phyloP scores from a whole-genome alignment of 2,888 invertebrate genomes.

The Limnephilus auricula region DNA sequence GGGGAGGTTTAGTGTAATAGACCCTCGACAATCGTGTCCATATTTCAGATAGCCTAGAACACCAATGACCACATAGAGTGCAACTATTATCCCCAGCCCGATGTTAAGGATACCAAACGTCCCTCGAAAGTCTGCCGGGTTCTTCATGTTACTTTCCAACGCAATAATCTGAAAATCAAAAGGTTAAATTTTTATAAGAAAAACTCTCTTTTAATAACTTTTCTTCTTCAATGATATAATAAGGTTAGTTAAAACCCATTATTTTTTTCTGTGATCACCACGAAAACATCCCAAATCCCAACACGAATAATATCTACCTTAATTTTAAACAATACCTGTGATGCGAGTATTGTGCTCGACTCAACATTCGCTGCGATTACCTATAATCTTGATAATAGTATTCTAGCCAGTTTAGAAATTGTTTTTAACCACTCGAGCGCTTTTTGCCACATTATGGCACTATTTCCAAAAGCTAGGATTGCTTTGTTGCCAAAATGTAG shows the following conservation, averaged over 20 bases:
- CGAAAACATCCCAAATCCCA: background rate
- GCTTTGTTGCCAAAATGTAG: no score
- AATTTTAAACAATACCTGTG: no score
- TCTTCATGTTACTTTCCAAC: slow-evolving; percentile 95
- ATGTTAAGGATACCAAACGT: slow-evolving; percentile 90
- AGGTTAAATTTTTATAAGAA: no score
- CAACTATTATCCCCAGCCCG: slow-evolving; percentile 88
- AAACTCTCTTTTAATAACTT: no score
- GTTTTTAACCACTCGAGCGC: no score
- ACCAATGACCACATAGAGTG: slow-evolving; percentile 92
- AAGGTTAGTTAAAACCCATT: no score
- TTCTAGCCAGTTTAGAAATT: no score
- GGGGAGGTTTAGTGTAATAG: slow-evolving; percentile 92
- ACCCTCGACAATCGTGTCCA: slow-evolving; percentile 84
- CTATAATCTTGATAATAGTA: no score
- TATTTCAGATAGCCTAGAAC: slow-evolving; percentile 94
- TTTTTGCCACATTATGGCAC: no score
- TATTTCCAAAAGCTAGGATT: no score
- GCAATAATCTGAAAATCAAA: slow-evolving; percentile 85
- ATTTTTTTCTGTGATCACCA: no score
- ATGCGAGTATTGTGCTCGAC: background rate
- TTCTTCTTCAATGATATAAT: no score
- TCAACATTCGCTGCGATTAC: background rate
- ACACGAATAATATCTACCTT: background rate
- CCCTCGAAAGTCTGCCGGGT: slow-evolving; percentile 88